These are phyloP conservation scores for Esox lucius DNA, from an alignment of 2,797 vertebrate species.

Conservation along the genomic window DNA sequence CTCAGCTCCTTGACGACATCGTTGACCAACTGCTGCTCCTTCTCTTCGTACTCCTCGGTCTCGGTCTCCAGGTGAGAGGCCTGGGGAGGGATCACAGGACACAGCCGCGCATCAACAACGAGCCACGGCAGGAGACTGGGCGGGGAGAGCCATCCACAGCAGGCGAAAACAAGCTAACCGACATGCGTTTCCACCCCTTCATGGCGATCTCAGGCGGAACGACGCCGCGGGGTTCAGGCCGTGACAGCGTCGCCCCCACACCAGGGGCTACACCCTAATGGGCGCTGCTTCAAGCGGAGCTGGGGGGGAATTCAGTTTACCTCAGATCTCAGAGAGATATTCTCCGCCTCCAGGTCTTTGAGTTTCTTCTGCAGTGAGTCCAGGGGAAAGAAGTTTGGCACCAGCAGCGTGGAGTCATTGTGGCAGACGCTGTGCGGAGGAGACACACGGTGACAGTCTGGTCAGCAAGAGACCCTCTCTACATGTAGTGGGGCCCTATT, in stretches of 20 bases:
- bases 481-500: background rate
- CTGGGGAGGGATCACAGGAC: slow-evolving; percentile 60
- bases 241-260: too few relatives aligned
- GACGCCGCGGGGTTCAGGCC: too few relatives aligned
- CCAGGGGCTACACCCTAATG: too few relatives aligned
- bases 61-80: slow-evolving; percentile 95
- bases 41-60: slow-evolving; percentile 95
- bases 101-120: slow-evolving; percentile 8
- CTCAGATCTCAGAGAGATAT: slow-evolving; percentile 91
- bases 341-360: slow-evolving; percentile 96
- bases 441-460: too few relatives aligned
- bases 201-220: background rate
- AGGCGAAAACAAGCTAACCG: too few relatives aligned
- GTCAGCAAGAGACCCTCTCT: background rate
- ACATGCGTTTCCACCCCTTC: background rate
- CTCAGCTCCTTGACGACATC: slow-evolving; percentile 98
- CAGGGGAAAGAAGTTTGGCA: slow-evolving; percentile 89
- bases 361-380: slow-evolving; percentile 97
- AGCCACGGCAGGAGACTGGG: background rate
- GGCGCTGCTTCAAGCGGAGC: too few relatives aligned
- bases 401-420: slow-evolving; percentile 82
- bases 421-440: slow-evolving; percentile 78
- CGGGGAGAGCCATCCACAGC: background rate
- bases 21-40: slow-evolving; percentile 96
- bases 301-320: slow-evolving; percentile 59